These are phyloP conservation scores for Thalassophryne amazonica DNA, from an alignment of 2,797 vertebrate species.

Conservation along the genomic window DNA sequence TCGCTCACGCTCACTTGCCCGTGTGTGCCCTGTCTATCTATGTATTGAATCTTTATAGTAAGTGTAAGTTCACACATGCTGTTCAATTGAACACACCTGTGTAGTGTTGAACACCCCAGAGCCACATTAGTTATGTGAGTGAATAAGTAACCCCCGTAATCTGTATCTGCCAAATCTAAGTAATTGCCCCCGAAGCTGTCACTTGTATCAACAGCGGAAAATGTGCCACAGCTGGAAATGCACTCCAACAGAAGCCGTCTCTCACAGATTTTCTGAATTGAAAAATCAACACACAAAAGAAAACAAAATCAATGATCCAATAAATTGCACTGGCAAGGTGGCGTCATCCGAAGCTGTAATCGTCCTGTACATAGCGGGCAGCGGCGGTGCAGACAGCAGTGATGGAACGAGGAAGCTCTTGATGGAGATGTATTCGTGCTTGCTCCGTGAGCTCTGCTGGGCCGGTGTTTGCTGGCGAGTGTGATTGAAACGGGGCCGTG, in stretches of 20 bases:
- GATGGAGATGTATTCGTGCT: neutral
- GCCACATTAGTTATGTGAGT: neutral
- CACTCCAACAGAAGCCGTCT: neutral
- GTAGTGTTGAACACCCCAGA: neutral
- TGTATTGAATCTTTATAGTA: too few species aligned
- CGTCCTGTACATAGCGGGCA: fast-evolving
- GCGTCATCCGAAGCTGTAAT: too few species aligned
- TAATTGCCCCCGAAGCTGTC: neutral
- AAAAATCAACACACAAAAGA: neutral
- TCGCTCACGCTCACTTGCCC: too few species aligned
- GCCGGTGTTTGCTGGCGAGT: neutral
- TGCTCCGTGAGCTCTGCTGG: neutral
- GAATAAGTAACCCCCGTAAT: neutral
- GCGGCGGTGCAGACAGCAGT: neutral
- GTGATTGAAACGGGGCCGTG: neutral
- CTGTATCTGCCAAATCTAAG: slow-evolving; percentile 7
- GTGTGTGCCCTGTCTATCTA: too few species aligned
- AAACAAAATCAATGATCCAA: neutral
- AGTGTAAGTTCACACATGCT: neutral
- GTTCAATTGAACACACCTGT: neutral
- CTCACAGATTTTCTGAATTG: neutral
- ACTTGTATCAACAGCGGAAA: neutral
- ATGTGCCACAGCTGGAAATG: neutral
- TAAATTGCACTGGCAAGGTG: too few species aligned
- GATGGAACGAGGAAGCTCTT: neutral